Percentiles rank a stretch among this genome's conserved stretches.
These are phyloP conservation scores for Bombus terrestris DNA, from an alignment of 1,140 invertebrate genomes.

Conservation along the genomic window DNA sequence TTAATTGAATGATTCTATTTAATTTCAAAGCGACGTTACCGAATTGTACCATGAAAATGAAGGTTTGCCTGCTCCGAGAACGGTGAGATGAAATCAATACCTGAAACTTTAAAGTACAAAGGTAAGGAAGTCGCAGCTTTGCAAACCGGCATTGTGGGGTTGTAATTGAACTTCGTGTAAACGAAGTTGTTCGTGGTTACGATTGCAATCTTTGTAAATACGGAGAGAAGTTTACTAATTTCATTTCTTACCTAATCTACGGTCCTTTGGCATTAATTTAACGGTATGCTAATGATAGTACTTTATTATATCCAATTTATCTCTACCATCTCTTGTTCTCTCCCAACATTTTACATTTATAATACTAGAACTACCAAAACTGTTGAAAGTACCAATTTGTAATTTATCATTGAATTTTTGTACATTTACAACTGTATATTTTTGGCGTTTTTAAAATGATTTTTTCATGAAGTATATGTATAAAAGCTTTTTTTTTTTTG, in stretches of 20 bases:
- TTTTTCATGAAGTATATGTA: not conserved
- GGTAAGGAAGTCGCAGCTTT: conserved; percentile 17
- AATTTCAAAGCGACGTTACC: not conserved
- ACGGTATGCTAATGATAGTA: not conserved
- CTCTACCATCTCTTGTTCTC: not conserved
- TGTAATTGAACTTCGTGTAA: conserved; percentile 9
- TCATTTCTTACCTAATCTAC: not conserved
- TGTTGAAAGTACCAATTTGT: not conserved
- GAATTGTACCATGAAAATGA: not conserved
- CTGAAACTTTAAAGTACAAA: conserved; percentile 22
- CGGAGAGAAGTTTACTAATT: conserved; percentile 10
- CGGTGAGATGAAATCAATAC: not conserved
- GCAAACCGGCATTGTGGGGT: conserved; percentile 2
- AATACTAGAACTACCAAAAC: not conserved
- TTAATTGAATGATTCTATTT: not conserved
- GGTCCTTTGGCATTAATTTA: not conserved
- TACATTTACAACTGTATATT: not conserved
- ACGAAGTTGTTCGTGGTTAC: conserved; percentile 7
- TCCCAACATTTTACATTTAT: not conserved
- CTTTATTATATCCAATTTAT: not conserved
- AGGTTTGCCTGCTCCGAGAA: not conserved
- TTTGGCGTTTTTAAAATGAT: not conserved
- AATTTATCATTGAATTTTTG: not conserved
- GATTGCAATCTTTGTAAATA: conserved; percentile 24
- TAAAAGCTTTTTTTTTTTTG: not conserved